Evolutionary conservation across 2,888 invertebrate species (phyloP).

Genomic region (Orthosia gothica): DNA sequence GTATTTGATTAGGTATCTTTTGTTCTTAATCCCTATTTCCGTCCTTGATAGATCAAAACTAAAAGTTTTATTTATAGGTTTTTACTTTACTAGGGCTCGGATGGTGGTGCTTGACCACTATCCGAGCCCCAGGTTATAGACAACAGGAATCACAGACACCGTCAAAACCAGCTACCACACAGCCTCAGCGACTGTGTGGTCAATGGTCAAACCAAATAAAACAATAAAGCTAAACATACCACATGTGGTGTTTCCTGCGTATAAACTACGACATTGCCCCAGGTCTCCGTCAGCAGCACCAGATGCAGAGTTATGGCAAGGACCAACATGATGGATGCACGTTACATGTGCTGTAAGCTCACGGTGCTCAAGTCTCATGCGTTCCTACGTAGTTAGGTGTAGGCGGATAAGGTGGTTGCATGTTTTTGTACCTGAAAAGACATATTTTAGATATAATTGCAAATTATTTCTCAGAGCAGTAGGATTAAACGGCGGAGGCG

Average conservation of each 20-base stretch:
- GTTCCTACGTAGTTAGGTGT: constrained; percentile 58
- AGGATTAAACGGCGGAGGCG: too few relatives aligned
- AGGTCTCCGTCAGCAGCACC: constrained; percentile 74
- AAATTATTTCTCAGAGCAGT: too few relatives aligned
- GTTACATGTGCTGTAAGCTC: constrained; percentile 34
- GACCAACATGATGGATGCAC: constrained; percentile 75
- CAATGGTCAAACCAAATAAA: background rate
- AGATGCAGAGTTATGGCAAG: constrained; percentile 72
- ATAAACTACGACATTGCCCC: constrained; percentile 80
- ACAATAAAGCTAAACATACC: constrained; percentile 70
- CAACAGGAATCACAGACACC: background rate
- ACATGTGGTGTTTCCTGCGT: constrained; percentile 77
- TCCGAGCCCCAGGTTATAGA: background rate
- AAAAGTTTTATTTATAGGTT: too few relatives aligned
- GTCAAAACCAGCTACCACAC: too few relatives aligned
- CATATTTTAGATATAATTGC: too few relatives aligned
- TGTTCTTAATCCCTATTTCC: background rate
- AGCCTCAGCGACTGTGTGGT: too few relatives aligned
- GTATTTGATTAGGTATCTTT: background rate
- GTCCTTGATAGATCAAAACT: too few relatives aligned
- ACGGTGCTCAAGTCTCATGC: constrained; percentile 71
- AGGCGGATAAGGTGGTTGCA: constrained; percentile 69
- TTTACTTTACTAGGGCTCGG: too few relatives aligned
- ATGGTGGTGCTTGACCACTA: too few relatives aligned
- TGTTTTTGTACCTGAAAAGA: constrained; percentile 69